phyloP scores from a whole-genome alignment of 2,797 vertebrate genomes.

The Neomorphus geoffroyi region DNA sequence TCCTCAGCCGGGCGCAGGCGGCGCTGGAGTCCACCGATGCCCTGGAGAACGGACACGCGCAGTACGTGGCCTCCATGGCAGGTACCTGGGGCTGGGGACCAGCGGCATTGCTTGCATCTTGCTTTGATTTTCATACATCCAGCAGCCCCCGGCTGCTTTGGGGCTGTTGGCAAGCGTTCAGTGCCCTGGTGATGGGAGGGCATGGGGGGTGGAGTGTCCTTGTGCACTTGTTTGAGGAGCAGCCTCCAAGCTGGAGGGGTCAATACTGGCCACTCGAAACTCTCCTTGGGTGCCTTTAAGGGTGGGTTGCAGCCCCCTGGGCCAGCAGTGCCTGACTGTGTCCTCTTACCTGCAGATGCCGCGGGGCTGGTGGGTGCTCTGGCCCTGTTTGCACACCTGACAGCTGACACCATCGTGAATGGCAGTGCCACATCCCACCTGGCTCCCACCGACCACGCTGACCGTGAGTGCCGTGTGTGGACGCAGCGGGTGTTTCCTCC shows the following conservation, averaged over 20 bases:
- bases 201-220: fast-evolving
- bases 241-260: not conserved
- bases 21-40: constrained; percentile 84
- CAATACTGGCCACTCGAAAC: not conserved
- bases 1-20: constrained; percentile 88
- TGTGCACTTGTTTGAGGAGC: fast-evolving
- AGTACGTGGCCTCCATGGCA: constrained; percentile 84
- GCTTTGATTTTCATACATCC: not conserved
- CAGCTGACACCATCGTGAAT: constrained; percentile 88
- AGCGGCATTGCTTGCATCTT: not conserved
- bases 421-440: constrained; percentile 91
- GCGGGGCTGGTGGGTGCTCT: constrained; percentile 86
- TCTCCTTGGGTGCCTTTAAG: not conserved
- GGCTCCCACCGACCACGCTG: constrained; percentile 90
- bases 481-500: fast-evolving
- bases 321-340: not conserved
- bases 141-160: fast-evolving
- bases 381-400: constrained; percentile 89
- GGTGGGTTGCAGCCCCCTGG: not conserved
- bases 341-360: constrained; percentile 77
- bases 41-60: constrained; percentile 85
- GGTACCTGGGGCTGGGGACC: constrained; percentile 75
- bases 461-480: constrained; percentile 79
- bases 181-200: not conserved
- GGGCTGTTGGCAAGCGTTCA: not conserved